A percentile compares a stretch with the other conserved stretches of the same genome.
These are phyloP conservation scores for Eptatretus burgeri DNA, from an alignment of 2,113 vertebrate genomes.

Conservation along the genomic window DNA sequence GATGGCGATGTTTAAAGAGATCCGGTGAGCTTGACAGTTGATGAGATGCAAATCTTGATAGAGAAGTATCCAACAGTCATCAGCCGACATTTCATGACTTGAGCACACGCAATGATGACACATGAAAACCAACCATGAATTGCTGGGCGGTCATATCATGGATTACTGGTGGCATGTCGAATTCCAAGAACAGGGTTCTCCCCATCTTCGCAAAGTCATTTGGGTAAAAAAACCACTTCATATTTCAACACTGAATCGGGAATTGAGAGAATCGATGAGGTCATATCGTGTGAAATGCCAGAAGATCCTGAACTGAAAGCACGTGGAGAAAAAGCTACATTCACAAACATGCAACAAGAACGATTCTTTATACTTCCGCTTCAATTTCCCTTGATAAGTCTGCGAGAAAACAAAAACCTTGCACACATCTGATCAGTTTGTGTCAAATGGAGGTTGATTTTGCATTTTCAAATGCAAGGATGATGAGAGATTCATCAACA, in stretches of 20 bases:
- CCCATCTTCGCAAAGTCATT: background rate
- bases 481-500: background rate
- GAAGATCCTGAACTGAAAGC: background rate
- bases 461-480: background rate
- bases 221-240: background rate
- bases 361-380: background rate
- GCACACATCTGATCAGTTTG: background rate
- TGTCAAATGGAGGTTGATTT: background rate
- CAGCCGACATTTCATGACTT: too few species aligned
- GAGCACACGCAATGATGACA: too few species aligned
- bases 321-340: background rate
- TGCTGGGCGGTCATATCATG: background rate
- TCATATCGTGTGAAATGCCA: background rate
- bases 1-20: too few species aligned
- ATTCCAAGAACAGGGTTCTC: background rate
- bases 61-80: too few species aligned
- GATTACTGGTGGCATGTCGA: conserved; percentile 1
- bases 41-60: too few species aligned
- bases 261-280: background rate
- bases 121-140: background rate
- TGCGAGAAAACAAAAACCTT: background rate
- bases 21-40: too few species aligned
- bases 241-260: background rate
- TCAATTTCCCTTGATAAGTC: background rate
- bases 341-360: background rate